Conservation (phyloP, 2,113 vertebrate genomes). For the Siniperca knerii region DNA sequence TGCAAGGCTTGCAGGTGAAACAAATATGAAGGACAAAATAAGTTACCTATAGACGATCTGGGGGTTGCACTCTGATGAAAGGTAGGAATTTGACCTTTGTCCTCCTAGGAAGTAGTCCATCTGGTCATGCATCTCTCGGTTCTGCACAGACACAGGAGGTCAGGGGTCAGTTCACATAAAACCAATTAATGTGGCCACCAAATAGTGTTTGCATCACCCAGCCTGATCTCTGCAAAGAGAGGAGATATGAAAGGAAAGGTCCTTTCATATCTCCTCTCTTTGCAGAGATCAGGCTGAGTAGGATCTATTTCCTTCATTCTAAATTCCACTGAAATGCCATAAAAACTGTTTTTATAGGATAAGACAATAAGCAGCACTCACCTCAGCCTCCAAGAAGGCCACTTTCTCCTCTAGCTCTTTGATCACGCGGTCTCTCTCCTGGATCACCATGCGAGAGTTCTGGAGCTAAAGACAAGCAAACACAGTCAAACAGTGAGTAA, state of each 20-base stretch:
- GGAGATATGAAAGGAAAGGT: too few species aligned
- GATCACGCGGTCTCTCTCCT: conserved; percentile 90
- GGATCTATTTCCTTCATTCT: neutral
- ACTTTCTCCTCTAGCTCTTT: conserved; percentile 94
- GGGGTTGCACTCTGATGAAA: conserved; percentile 82
- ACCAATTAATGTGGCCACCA: neutral
- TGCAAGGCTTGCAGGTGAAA: neutral
- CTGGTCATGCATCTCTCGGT: conserved; percentile 94
- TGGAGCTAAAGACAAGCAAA: conserved; percentile 87
- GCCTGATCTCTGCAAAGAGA: too few species aligned
- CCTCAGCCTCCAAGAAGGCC: conserved; percentile 93
- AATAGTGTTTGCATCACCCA: neutral
- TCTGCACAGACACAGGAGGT: conserved; percentile 79
- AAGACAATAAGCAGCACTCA: conserved; percentile 57
- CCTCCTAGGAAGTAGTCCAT: conserved; percentile 91
- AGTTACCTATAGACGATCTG: conserved; percentile 89
- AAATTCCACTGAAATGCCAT: conserved; percentile 18
- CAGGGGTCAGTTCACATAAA: conserved; percentile 22
- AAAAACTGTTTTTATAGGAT: neutral
- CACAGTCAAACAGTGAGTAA: conserved; percentile 46
- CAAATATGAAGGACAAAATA: neutral
- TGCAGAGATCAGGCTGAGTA: neutral
- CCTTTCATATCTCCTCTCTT: neutral
- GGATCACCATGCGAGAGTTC: conserved; percentile 93
- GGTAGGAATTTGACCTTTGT: conserved; percentile 82